Evolutionary conservation across 1,140 invertebrate genomes (phyloP), one percentile per base, ranked within the genome.

Genomic region (Lysiphlebus fabarum): DNA sequence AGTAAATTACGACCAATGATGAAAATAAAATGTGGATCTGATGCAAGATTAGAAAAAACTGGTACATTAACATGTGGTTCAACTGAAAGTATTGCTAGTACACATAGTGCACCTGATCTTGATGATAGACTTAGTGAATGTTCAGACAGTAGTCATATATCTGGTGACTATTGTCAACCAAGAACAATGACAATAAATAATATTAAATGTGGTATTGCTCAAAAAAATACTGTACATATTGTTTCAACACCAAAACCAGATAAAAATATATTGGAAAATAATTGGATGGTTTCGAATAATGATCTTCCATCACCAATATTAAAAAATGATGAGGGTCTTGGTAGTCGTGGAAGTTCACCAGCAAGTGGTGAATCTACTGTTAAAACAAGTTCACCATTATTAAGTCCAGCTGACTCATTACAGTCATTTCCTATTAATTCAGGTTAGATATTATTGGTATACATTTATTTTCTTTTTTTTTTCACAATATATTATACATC

Each of bases 71-170:
- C 78, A 8, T 78, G 74, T 7, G 78, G 79, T 41, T 79, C 76
- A 49, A 78, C 79, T 36, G 75, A 75, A 26, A 80, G 78, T 49
- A 76, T 70, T 0, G 72, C 73, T 10, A 78, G 75, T 45, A 70
- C 72, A 8, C 75, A 75, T 42, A 77, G 76, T 53, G 77, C 74
- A 6, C 77, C 77, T 3, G 78, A 72, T 38, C 53, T 72, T 8
- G 72, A 76, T 37, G 74, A 75, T 45, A 51, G 70, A 54, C 53
- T 74, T 12, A 74, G 71, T 44, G 58, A 67, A 10, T 75, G 73
- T 49, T 78, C 77, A 1, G 76, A 79, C 43, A 71, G 70, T 45
- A 76, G 74, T 63, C 69, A 70, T 7, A 72, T 68, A 17, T 77
- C 75, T 26, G 17, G 17, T 26, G 17, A 26, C 17, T 26, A 1